A percentile compares a stretch with the other conserved stretches of the same genome.
phyloP scores from a whole-genome alignment of 2,888 invertebrate genomes.

The Coelopa pilipes region DNA sequence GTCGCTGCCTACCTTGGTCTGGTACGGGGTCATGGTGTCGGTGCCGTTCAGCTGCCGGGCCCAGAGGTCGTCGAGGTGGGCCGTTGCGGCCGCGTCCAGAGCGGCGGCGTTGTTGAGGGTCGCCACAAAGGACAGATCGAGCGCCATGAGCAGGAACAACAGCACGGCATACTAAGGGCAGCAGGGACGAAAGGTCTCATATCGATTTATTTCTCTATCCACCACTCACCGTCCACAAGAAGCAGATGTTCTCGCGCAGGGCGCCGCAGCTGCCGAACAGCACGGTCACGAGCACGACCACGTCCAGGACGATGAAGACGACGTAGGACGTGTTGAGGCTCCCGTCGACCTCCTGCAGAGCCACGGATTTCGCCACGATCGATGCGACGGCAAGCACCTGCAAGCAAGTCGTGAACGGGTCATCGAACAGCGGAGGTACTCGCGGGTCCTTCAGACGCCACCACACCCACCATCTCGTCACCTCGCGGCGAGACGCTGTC shows the following conservation, averaged over 20 bases:
- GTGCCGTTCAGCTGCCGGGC: conserved; percentile 55
- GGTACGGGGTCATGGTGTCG: conserved; percentile 51
- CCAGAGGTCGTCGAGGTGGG: conserved; percentile 67
- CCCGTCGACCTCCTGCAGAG: conserved; percentile 47
- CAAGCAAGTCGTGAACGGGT: conserved; percentile 23
- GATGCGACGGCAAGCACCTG: conserved; percentile 53
- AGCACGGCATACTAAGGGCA: conserved; percentile 76
- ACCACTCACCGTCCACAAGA: conserved; percentile 79
- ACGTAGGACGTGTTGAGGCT: conserved; percentile 23
- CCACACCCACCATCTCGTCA: no score
- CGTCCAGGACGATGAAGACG: conserved; percentile 71
- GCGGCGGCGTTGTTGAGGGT: conserved; percentile 51
- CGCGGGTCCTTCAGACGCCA: background rate
- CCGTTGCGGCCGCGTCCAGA: conserved; percentile 40
- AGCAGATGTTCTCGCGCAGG: conserved; percentile 84
- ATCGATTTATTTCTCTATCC: background rate
- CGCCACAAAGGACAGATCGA: conserved; percentile 69
- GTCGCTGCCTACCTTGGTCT: conserved; percentile 48
- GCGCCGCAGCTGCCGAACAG: conserved; percentile 93
- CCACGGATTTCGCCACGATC: conserved; percentile 48
- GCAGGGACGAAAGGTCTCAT: conserved; percentile 16
- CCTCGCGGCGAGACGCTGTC: no score
- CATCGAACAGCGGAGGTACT: background rate
- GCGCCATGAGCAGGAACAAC: conserved; percentile 74
- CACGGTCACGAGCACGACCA: conserved; percentile 79